phyloP scores from a whole-genome alignment of 2,113 vertebrate species.

The Montifringilla adamsi region DNA sequence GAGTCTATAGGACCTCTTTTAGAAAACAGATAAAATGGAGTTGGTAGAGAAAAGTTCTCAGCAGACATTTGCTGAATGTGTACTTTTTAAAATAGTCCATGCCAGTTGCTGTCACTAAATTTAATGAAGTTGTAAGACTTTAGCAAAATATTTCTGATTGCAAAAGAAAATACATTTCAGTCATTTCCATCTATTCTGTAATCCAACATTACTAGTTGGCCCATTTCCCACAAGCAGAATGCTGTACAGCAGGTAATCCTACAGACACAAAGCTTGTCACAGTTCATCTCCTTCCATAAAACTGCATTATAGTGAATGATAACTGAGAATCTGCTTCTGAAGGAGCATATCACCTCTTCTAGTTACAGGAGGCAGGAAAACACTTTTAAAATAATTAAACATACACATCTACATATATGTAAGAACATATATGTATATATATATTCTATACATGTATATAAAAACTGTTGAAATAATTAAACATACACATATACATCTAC shows the following conservation, averaged over 20 bases:
- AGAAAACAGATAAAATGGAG: slow-evolving; percentile 35
- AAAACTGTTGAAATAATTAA: neutral
- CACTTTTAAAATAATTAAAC: neutral
- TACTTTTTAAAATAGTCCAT: neutral
- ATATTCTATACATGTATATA: neutral
- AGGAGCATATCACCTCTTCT: neutral
- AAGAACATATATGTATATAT: too few species aligned
- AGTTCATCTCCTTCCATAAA: neutral
- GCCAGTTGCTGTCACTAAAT: neutral
- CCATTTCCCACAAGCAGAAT: neutral
- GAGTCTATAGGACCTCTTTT: neutral
- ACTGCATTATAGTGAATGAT: neutral
- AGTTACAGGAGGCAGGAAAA: neutral
- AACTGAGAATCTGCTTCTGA: neutral
- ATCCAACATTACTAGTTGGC: neutral
- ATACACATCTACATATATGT: neutral
- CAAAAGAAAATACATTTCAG: neutral
- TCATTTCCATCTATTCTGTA: neutral
- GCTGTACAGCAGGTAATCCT: neutral
- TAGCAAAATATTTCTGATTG: neutral
- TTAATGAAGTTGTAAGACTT: neutral
- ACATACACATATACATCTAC: neutral
- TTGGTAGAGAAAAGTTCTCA: neutral
- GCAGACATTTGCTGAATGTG: neutral
- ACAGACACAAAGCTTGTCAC: neutral